phyloP scores from a whole-genome alignment of 53 echinoderm and acorn worm genomes.

The Arbacia lixula region DNA sequence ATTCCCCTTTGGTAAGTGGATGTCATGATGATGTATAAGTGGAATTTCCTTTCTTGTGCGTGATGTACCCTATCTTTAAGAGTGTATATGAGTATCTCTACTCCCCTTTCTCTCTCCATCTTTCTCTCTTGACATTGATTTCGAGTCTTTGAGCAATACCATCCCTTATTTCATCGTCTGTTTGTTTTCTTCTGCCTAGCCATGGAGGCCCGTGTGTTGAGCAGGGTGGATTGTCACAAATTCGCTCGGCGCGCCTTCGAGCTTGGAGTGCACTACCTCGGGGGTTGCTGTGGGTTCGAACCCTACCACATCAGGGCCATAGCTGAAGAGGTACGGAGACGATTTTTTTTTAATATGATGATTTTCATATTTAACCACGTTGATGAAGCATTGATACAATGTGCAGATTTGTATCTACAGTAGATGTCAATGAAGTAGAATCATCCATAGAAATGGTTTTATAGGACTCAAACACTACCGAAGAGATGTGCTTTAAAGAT shows the following conservation, averaged over 20 bases:
- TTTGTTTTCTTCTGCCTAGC: slow-evolving; percentile 41
- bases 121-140: too few species aligned
- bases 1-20: slow-evolving; percentile 80
- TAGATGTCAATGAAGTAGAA: too few species aligned
- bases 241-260: slow-evolving; percentile 78
- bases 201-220: slow-evolving; percentile 78
- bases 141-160: too few species aligned
- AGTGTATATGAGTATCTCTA: neutral
- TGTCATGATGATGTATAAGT: too few species aligned
- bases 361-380: too few species aligned
- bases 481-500: too few species aligned
- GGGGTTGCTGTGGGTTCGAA: slow-evolving; percentile 89
- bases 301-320: slow-evolving; percentile 82
- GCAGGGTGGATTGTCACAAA: slow-evolving; percentile 65
- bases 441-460: too few species aligned
- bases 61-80: neutral
- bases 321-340: slow-evolving; percentile 78
- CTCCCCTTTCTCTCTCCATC: neutral
- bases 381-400: too few species aligned
- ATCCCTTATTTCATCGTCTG: neutral
- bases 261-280: slow-evolving; percentile 75
- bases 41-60: too few species aligned
- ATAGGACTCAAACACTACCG: too few species aligned
- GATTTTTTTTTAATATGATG: too few species aligned
- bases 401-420: too few species aligned